Conservation (phyloP, 2,888 invertebrate genomes). For the Encarsia formosa region DNA sequence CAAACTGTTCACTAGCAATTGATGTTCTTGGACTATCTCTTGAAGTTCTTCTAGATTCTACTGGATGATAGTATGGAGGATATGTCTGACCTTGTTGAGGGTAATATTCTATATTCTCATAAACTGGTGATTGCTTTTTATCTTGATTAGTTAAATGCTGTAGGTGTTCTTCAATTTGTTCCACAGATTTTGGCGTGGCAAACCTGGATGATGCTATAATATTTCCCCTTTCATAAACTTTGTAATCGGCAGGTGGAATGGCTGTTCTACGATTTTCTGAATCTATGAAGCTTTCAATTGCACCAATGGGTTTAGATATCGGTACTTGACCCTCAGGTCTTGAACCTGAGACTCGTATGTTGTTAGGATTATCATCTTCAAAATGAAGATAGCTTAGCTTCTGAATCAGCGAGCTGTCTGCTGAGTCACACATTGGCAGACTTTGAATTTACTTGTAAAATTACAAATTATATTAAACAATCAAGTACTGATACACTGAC, state of each 20-base stretch:
- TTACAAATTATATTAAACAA: not conserved
- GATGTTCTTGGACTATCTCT: constrained; percentile 47
- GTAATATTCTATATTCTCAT: constrained; percentile 82
- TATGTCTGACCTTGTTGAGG: constrained; percentile 56
- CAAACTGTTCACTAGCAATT: constrained; percentile 45
- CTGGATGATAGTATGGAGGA: constrained; percentile 63
- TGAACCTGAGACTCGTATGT: constrained; percentile 37
- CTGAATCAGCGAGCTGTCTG: constrained; percentile 46
- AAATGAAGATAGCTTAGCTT: constrained; percentile 47
- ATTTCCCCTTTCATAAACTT: constrained; percentile 67
- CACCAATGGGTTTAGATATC: constrained; percentile 57
- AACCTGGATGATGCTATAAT: constrained; percentile 75
- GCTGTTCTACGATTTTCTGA: constrained; percentile 33
- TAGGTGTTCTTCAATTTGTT: constrained; percentile 55
- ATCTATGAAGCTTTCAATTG: constrained; percentile 64
- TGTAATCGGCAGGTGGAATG: constrained; percentile 51
- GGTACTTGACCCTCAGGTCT: constrained; percentile 49
- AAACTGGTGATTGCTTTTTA: constrained; percentile 58
- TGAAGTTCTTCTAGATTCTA: constrained; percentile 51
- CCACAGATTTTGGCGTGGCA: constrained; percentile 71
- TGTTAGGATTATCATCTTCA: constrained; percentile 39
- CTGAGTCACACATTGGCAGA: constrained; percentile 46
- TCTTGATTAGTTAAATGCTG: constrained; percentile 41
- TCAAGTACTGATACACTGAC: constrained; percentile 2
- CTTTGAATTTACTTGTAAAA: not conserved